Base-by-base conservation (phyloP, 2,797 vertebrate genomes). In the Spinibarbus caldwelli region DNA sequence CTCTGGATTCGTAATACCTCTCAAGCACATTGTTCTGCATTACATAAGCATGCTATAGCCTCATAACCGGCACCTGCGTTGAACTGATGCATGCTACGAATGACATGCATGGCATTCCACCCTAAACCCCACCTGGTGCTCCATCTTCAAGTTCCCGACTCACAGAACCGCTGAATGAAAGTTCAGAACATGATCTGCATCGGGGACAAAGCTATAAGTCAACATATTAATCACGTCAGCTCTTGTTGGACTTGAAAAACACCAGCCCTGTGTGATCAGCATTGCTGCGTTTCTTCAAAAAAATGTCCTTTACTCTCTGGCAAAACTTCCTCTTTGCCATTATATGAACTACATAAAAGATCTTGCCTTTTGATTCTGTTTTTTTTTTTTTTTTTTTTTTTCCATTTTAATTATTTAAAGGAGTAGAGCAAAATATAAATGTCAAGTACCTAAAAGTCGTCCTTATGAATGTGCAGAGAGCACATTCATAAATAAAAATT, bases 31-130 rank as follows among this genome's bases (percentile, higher is more conserved):
- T 82, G 26, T 83, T 59, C 14, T 59, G 31, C 77, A 31, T 77
- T 89, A 38, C 38, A 17, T 70, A 89, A 73, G 76, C 68, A 82
- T 75, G 82, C 80, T 47, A 31, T 41, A 80, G 64, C 23, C 26
- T 83, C 54, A 83, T 23, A 64, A 79, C 23, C 73, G 36, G 31
- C 82, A 85, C 41, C 59, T 80, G 81, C 31, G 12, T 87, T 82
- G 72, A 77, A 82, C 49, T 84, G 9, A 76, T 49, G 57, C 81
- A 75, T 36, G 41, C 57, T 83, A 86, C n/a, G 19, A 78, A 52
- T 78, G 77, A 84, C 80, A 85, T 86, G 64, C 15, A 78, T 68
- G 76, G 34, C 62, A 47, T 67, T 82, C 12, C 19, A 36, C 7
- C 2, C 52, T 71, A n/a, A 82, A 86, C 73, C 66, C 66, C 73